These are phyloP conservation scores for Diabrotica virgifera DNA, from an alignment of 1,140 invertebrate genomes.

Conservation along the genomic window DNA sequence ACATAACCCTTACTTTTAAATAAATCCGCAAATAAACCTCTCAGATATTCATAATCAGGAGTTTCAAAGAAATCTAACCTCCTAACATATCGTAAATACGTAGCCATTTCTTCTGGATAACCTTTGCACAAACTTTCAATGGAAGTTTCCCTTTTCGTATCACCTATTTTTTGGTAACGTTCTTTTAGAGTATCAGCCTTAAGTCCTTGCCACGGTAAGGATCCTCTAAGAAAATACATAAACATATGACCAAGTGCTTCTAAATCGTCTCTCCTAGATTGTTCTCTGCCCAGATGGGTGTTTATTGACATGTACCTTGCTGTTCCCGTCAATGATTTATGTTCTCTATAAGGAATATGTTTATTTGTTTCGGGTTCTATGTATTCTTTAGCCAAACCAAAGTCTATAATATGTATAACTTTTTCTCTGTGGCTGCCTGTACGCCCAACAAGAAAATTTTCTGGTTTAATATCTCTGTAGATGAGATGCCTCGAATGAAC, in stretches of 20 bases:
- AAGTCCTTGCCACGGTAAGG: conserved; percentile 98
- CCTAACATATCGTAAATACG: conserved; percentile 94
- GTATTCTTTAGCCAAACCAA: conserved; percentile 99
- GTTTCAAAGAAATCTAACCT: conserved; percentile 99
- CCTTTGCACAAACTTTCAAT: conserved; percentile 97
- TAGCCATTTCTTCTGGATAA: conserved; percentile 95
- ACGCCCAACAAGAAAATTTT: conserved; percentile 99
- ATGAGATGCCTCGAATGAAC: conserved; percentile 98
- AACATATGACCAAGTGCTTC: conserved; percentile 99
- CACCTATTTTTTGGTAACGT: conserved; percentile 99
- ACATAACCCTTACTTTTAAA: conserved; percentile 89
- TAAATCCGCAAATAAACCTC: conserved; percentile 91
- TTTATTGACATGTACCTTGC: conserved; percentile 99
- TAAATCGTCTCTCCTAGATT: conserved; percentile 96
- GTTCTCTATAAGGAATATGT: conserved; percentile 99
- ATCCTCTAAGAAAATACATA: conserved; percentile 99
- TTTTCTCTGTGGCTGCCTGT: conserved; percentile 96
- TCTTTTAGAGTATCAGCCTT: conserved; percentile 99
- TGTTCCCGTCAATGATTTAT: conserved; percentile 96
- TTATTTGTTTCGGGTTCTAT: conserved; percentile 99
- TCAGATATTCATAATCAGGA: conserved; percentile 97
- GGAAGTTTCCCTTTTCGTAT: conserved; percentile 96
- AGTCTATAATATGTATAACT: conserved; percentile 99
- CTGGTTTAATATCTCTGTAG: conserved; percentile 98
- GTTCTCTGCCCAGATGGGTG: conserved; percentile 99